Evolutionary conservation across 1,140 invertebrate genomes (phyloP).

Genomic region (Eriocheir sinensis): DNA sequence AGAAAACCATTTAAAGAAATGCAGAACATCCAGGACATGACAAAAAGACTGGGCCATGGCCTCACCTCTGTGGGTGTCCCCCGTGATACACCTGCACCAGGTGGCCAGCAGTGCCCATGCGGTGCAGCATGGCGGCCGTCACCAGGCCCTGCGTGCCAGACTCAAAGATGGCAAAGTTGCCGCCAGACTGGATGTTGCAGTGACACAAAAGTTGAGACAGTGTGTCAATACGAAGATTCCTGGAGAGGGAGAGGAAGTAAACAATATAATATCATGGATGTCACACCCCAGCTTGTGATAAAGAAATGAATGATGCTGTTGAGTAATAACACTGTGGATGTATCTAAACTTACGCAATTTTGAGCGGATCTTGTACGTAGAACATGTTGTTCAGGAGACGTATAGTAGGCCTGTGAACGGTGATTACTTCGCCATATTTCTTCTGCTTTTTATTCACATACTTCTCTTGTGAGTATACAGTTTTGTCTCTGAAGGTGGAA

Average conservation of each 20-base stretch:
- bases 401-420: constrained; percentile 89
- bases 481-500: constrained; percentile 88
- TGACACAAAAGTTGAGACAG: constrained; percentile 92
- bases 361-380: constrained; percentile 88
- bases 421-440: constrained; percentile 92
- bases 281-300: not conserved
- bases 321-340: not conserved
- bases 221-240: constrained; percentile 90
- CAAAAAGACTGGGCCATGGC: not conserved
- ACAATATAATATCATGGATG: not conserved
- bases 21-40: not conserved
- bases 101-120: constrained; percentile 86
- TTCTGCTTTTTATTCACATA: constrained; percentile 96
- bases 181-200: constrained; percentile 89
- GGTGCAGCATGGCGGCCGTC: constrained; percentile 89
- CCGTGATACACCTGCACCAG: constrained; percentile 90
- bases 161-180: constrained; percentile 93
- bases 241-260: constrained; percentile 79
- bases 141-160: constrained; percentile 92
- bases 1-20: not conserved
- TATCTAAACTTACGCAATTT: constrained; percentile 86
- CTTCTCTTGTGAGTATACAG: constrained; percentile 96
- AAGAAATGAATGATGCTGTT: not conserved
- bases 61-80: constrained; percentile 89
- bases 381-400: constrained; percentile 90